phyloP scores from a whole-genome alignment of 2,797 vertebrate genomes.

The Myripristis jacobus region DNA sequence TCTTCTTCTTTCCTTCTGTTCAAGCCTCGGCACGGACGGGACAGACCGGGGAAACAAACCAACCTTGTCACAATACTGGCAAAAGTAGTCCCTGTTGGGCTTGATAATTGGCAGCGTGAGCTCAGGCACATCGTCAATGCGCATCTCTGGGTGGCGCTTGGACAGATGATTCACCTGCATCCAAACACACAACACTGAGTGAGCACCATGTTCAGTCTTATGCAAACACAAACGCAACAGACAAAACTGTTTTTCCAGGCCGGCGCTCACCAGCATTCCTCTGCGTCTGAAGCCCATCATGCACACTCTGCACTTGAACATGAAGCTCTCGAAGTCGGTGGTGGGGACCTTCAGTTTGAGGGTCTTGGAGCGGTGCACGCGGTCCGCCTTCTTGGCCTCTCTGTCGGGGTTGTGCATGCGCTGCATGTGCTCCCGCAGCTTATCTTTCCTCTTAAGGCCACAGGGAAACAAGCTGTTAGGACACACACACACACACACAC shows the following conservation, averaged over 20 bases:
- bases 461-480: background rate
- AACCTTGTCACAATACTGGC: conserved; percentile 99
- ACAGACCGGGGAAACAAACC: background rate
- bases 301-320: conserved; percentile 97
- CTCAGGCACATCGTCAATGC: conserved; percentile 98
- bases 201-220: no score
- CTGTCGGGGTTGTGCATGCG: conserved; percentile 99
- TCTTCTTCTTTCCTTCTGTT: no score
- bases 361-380: conserved; percentile 92
- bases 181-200: background rate
- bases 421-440: conserved; percentile 98
- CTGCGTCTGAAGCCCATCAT: conserved; percentile 99
- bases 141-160: conserved; percentile 98
- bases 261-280: conserved; percentile 94
- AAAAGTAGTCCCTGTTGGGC: conserved; percentile 99
- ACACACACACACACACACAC: background rate
- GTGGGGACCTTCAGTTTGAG: conserved; percentile 94
- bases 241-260: background rate
- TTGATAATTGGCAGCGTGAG: conserved; percentile 98
- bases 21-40: no score
- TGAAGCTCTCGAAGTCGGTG: conserved; percentile 96
- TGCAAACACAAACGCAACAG: background rate
- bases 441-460: conserved; percentile 92
- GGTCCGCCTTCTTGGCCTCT: conserved; percentile 96
- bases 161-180: conserved; percentile 98